A percentile compares a stretch with the other conserved stretches of the same genome.
Conservation (phyloP, 2,797 vertebrate genomes). For the Phrynocephalus vlangalii region DNA sequence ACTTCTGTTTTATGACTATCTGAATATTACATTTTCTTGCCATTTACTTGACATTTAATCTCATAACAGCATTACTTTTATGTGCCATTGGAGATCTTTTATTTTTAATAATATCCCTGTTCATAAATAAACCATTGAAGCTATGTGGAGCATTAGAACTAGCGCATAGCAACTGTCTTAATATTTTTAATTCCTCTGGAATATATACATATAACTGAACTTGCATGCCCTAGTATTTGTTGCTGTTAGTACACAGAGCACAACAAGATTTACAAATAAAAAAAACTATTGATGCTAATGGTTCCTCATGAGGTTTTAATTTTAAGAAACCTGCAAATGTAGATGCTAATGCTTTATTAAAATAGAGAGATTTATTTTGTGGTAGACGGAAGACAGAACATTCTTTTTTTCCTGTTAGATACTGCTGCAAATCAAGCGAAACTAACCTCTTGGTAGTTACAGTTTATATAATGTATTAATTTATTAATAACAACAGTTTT, state of each 20-base stretch:
- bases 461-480: background rate
- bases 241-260: background rate
- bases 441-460: background rate
- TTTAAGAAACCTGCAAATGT: conserved; percentile 52
- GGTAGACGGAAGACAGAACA: conserved; percentile 7
- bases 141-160: conserved; percentile 63
- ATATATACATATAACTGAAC: conserved; percentile 41
- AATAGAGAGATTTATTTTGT: conserved; percentile 54
- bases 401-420: background rate
- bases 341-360: conserved; percentile 54
- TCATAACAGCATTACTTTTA: conserved; percentile 74
- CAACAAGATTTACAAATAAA: background rate
- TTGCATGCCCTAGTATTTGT: conserved; percentile 15
- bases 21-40: conserved; percentile 69
- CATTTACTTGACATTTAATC: conserved; percentile 76
- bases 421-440: conserved; percentile 1
- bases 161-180: conserved; percentile 66
- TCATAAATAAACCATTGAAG: conserved; percentile 77
- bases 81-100: conserved; percentile 74
- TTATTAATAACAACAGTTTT: background rate
- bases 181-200: conserved; percentile 61
- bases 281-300: conserved; percentile 5
- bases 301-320: conserved; percentile 12
- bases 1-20: conserved; percentile 66
- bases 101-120: conserved; percentile 75